phyloP scores from a whole-genome alignment of 1,140 invertebrate genomes.

The Dufourea novaeangliae region DNA sequence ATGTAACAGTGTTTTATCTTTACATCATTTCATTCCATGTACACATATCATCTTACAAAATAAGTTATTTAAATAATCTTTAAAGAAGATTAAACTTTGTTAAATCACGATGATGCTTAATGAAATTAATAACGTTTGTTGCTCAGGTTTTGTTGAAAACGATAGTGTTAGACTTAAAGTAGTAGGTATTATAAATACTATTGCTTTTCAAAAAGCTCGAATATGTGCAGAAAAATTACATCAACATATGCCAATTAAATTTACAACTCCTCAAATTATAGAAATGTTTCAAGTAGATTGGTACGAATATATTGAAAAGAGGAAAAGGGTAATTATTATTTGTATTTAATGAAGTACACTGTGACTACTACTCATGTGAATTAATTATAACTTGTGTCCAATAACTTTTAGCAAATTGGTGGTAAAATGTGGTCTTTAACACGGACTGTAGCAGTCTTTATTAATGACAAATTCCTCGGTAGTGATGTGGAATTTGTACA shows the following conservation, averaged over 20 bases:
- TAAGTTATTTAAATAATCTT: neutral
- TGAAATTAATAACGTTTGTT: neutral
- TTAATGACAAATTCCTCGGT: conserved; percentile 59
- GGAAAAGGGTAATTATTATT: conserved; percentile 39
- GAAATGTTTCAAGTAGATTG: conserved; percentile 61
- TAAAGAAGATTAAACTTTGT: conserved; percentile 9
- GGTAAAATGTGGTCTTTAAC: conserved; percentile 51
- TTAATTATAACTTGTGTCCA: conserved; percentile 13
- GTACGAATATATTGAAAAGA: conserved; percentile 51
- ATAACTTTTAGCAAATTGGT: conserved; percentile 47
- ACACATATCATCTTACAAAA: neutral
- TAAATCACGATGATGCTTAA: neutral
- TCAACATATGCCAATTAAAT: conserved; percentile 52
- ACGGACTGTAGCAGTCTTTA: conserved; percentile 55
- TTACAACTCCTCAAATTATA: conserved; percentile 47
- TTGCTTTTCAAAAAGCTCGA: conserved; percentile 47
- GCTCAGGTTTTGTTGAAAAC: neutral
- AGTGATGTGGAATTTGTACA: conserved; percentile 52
- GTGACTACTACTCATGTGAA: neutral
- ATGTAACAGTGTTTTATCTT: neutral
- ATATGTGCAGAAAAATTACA: conserved; percentile 51
- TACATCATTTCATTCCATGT: neutral
- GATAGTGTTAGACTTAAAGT: conserved; percentile 42
- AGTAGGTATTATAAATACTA: conserved; percentile 35
- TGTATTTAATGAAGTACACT: neutral